These are phyloP conservation scores for Oopsacas minuta DNA, from an alignment of 37 sponge, comb jelly and placozoan species.

Conservation along the genomic window DNA sequence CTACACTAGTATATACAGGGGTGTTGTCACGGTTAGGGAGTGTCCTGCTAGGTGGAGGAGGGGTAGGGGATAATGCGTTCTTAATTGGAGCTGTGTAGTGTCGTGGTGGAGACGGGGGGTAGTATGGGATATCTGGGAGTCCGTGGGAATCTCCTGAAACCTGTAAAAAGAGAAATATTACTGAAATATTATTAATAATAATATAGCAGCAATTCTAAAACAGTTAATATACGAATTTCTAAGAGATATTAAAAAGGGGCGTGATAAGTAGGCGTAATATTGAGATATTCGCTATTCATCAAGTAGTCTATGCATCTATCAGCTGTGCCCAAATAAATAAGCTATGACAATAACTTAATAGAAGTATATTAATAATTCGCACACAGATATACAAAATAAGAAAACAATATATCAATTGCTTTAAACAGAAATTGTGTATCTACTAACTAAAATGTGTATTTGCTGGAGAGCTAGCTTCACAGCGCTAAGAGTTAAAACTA, in stretches of 20 bases:
- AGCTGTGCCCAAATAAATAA: too few relatives aligned
- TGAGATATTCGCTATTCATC: too few relatives aligned
- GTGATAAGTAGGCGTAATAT: too few relatives aligned
- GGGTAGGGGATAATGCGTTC: background rate
- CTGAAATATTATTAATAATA: too few relatives aligned
- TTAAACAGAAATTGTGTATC: background rate
- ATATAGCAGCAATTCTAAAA: too few relatives aligned
- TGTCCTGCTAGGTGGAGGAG: background rate
- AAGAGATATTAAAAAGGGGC: too few relatives aligned
- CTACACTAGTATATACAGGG: slow-evolving; percentile 6
- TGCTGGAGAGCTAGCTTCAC: background rate
- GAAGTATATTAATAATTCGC: background rate
- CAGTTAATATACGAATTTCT: too few relatives aligned
- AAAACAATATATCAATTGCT: background rate
- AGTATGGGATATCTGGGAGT: background rate
- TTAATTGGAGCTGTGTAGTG: background rate
- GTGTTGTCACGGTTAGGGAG: background rate
- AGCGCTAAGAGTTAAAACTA: background rate
- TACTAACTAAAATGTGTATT: background rate
- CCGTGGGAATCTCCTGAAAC: background rate
- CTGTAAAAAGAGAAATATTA: background rate
- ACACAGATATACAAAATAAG: background rate
- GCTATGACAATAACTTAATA: too few relatives aligned
- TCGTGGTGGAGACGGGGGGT: background rate
- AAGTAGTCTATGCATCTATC: too few relatives aligned